Evolutionary conservation across 2,113 vertebrate species (phyloP), one percentile per base, ranked within the genome.

Genomic region (Ariopsis seemanni): DNA sequence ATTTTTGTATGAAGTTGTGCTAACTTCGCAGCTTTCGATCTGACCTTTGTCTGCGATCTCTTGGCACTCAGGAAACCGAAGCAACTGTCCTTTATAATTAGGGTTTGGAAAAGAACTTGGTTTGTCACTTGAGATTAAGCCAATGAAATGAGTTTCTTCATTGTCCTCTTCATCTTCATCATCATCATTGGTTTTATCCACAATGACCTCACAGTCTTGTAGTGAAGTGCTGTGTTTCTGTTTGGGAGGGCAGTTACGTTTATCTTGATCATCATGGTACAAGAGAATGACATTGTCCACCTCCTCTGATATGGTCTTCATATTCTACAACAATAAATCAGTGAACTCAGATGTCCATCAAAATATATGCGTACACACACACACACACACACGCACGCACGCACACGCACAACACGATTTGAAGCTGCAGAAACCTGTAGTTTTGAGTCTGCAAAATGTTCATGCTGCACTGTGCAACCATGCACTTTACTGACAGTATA

Each of bases 61-160:
- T 25, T 85, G 60, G 52, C 42, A 15, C 30, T 87, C 85, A 4
- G 85, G 34, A 20, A 86, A 67, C 17, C 20, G 75, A 4, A 90
- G 82, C 34, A 50, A 74, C 85, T 90, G 82, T 74, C 90, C 85
- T 89, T 86, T 91, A 85, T 88, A 91, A 78, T 84, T 87, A 65
- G 87, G 86, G 53, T 91, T 91, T 0, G 85, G 85, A 85, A 83
- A 85, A n/a, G 30, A 84, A 67, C 62, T 80, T 50, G 78, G 60
- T 63, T 83, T 83, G 9, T 10, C 22, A 42, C 57, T 25, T 14
- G 52, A 63, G 71, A 52, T 55, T 8, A 88, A 83, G n/a, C 67
- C 30, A 25, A 48, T 79, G 48, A 89, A 78, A 48, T 52, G 58
- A 22, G 10, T 74, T 62, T 67, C 88, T 8, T 57, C 79, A 58